These are phyloP conservation scores for Dipus sagitta DNA, from an alignment of 2,797 vertebrate genomes.

Conservation along the genomic window DNA sequence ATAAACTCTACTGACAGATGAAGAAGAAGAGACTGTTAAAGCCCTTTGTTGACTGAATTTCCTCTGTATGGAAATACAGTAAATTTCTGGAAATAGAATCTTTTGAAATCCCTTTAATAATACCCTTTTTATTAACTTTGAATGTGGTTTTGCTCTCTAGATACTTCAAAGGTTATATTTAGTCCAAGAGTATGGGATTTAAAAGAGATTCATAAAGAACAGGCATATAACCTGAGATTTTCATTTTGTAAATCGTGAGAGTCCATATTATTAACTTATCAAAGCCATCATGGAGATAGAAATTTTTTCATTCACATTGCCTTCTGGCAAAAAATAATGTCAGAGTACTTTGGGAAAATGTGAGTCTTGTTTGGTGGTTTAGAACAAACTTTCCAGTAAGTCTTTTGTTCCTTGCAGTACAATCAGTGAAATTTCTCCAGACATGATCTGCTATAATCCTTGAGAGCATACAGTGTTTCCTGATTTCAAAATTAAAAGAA, in stretches of 20 bases:
- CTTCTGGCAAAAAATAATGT: background rate
- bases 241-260: slow-evolving; percentile 20
- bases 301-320: background rate
- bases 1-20: background rate
- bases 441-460: background rate
- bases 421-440: background rate
- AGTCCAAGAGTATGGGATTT: background rate
- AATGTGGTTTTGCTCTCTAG: slow-evolving; percentile 12
- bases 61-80: background rate
- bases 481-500: slow-evolving; percentile 66
- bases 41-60: background rate
- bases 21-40: background rate
- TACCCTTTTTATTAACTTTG: background rate
- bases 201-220: background rate
- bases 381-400: slow-evolving; percentile 12
- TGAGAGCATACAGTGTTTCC: slow-evolving; percentile 22
- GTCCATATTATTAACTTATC: background rate
- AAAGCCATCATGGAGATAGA: background rate
- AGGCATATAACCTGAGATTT: background rate
- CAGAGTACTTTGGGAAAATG: slow-evolving; percentile 17
- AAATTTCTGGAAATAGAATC: slow-evolving; percentile 39
- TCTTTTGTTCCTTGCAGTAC: slow-evolving; percentile 3
- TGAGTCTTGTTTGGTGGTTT: slow-evolving; percentile 38
- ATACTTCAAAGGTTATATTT: slow-evolving; percentile 37
- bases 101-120: slow-evolving; percentile 51